Percentiles rank a stretch among this genome's conserved stretches.
phyloP scores from a whole-genome alignment of 2,888 invertebrate species.

The Plagodis dolabraria region DNA sequence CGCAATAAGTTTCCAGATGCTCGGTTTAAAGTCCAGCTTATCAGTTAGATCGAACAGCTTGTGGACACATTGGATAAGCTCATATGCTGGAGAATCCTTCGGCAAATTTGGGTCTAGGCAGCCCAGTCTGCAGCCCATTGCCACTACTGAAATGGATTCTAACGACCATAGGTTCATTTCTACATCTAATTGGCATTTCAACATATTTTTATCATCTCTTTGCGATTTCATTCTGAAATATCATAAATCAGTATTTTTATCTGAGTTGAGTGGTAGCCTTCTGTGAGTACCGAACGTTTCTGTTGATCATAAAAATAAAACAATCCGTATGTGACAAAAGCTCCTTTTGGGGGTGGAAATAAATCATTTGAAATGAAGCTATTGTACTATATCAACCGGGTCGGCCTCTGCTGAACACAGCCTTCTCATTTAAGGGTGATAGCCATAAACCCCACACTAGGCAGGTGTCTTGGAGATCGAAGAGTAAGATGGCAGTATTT shows the following conservation, averaged over 20 bases:
- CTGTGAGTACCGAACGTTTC: not conserved
- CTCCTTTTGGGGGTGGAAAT: no score
- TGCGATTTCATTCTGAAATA: conserved; percentile 75
- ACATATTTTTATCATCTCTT: conserved; percentile 78
- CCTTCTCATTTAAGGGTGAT: no score
- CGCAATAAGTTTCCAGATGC: not conserved
- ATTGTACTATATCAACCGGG: no score
- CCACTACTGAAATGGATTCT: not conserved
- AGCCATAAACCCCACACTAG: no score
- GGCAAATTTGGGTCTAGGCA: not conserved
- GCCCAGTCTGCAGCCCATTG: not conserved
- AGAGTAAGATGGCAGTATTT: no score
- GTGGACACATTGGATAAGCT: not conserved
- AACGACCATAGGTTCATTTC: not conserved
- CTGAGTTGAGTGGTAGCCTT: not conserved
- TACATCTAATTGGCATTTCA: conserved; percentile 65
- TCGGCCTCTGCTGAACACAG: no score
- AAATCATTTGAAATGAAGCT: no score
- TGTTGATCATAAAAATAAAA: not conserved
- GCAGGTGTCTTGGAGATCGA: no score
- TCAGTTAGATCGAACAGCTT: not conserved
- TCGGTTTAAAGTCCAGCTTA: not conserved
- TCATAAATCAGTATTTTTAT: not conserved
- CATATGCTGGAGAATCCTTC: not conserved
- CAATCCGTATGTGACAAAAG: no score